Percentiles rank a stretch among this genome's conserved stretches.
These are phyloP conservation scores for Morphnarchus princeps DNA, from an alignment of 2,113 vertebrate genomes.

Conservation along the genomic window DNA sequence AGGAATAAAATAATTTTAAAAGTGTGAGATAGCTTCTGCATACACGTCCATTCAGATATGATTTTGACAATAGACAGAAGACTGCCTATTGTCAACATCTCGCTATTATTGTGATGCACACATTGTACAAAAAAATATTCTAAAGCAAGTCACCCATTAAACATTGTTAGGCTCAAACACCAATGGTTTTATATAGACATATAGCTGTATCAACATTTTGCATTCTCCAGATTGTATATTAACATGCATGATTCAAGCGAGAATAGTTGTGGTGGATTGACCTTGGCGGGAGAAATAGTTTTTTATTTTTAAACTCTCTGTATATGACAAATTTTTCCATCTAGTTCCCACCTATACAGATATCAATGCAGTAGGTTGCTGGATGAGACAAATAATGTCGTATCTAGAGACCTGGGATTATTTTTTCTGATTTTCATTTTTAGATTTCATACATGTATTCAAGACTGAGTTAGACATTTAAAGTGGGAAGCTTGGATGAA, in stretches of 20 bases:
- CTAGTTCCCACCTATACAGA: background rate
- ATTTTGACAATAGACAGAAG: background rate
- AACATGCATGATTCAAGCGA: background rate
- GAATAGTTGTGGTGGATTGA: background rate
- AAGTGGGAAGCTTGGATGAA: background rate
- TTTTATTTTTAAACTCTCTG: background rate
- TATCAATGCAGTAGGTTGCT: background rate
- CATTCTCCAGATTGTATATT: background rate
- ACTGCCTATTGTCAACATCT: background rate
- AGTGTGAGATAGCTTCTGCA: background rate
- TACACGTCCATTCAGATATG: fast-evolving
- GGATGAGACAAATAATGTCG: background rate
- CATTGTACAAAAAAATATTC: too few relatives aligned
- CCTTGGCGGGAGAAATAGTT: background rate
- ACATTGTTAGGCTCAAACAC: background rate
- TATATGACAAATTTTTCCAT: background rate
- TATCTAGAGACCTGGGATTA: background rate
- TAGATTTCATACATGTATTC: background rate
- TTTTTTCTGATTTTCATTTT: background rate
- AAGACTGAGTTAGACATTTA: background rate
- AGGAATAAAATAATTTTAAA: background rate
- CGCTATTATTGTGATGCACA: background rate
- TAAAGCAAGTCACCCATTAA: background rate
- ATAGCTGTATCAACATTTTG: background rate
- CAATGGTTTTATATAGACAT: background rate